phyloP scores from a whole-genome alignment of 2,797 vertebrate species.

The Gobionotothen gibberifrons region DNA sequence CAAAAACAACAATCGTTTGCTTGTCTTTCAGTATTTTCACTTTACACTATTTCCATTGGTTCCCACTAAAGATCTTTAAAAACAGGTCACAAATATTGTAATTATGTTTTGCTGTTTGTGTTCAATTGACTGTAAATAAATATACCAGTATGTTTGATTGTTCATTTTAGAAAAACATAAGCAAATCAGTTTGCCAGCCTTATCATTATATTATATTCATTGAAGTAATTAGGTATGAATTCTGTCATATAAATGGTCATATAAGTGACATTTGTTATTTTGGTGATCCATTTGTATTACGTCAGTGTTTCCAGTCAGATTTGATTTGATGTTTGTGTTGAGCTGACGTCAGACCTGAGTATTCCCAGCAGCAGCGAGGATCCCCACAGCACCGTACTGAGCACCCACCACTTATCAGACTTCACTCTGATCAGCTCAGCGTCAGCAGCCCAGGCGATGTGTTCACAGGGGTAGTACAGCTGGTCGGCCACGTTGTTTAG shows the following conservation, averaged over 20 bases:
- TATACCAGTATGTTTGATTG: not conserved
- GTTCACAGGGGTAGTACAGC: slow-evolving; percentile 97
- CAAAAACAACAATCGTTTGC: not conserved
- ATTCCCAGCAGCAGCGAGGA: slow-evolving; percentile 88
- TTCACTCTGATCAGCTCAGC: slow-evolving; percentile 81
- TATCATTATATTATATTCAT: not conserved
- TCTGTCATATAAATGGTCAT: not conserved
- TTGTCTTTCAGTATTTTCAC: not conserved
- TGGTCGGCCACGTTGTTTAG: slow-evolving; percentile 91
- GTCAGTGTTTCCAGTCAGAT: not conserved
- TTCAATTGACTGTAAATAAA: not conserved
- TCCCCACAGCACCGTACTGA: slow-evolving; percentile 90
- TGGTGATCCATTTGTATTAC: not conserved
- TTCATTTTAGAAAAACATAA: not conserved
- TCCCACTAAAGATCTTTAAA: not conserved
- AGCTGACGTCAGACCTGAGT: slow-evolving; percentile 82
- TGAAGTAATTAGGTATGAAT: not conserved
- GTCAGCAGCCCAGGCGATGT: slow-evolving; percentile 94
- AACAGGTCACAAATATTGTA: not conserved
- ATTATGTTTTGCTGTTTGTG: not conserved
- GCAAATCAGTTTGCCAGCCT: not conserved
- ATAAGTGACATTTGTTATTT: not conserved
- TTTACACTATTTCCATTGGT: not conserved
- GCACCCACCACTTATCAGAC: slow-evolving; percentile 90
- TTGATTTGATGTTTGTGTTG: not conserved